Conservation (phyloP, 2,797 vertebrate species). For the Pterois miles region DNA sequence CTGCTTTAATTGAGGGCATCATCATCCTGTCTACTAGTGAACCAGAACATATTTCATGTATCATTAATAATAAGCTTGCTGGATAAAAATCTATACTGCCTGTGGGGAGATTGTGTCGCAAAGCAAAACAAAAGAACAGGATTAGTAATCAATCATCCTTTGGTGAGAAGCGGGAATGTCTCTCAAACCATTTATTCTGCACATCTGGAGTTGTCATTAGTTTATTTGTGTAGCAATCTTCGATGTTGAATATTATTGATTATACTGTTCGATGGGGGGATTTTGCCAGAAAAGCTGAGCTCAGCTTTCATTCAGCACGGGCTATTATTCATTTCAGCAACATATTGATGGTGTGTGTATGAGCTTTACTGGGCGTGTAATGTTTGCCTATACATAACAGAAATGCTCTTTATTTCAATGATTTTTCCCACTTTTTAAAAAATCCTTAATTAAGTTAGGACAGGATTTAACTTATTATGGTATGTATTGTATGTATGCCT, state of each 20-base stretch:
- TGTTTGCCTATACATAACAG: conserved; percentile 16
- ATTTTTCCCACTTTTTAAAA: conserved; percentile 2
- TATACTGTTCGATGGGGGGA: conserved; percentile 53
- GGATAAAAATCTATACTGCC: conserved; percentile 36
- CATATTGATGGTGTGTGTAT: conserved; percentile 41
- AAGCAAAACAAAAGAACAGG: conserved; percentile 47
- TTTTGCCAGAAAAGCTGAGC: conserved; percentile 70
- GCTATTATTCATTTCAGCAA: conserved; percentile 68
- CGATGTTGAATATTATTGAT: conserved; percentile 75
- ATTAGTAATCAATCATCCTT: conserved; percentile 62
- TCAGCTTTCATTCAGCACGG: conserved; percentile 55
- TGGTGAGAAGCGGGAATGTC: conserved; percentile 9
- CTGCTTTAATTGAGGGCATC: conserved; percentile 53
- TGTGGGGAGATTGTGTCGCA: conserved; percentile 33
- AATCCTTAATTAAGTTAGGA: neutral
- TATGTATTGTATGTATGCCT: no score
- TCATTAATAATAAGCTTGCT: conserved; percentile 18
- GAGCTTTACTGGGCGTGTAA: conserved; percentile 15
- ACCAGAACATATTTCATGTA: conserved; percentile 19
- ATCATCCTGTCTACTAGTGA: conserved; percentile 9
- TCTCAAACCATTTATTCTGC: conserved; percentile 61
- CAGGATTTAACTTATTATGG: neutral
- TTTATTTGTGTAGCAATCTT: conserved; percentile 69
- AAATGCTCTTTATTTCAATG: conserved; percentile 18
- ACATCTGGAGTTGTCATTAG: conserved; percentile 63